Evolutionary conservation across 2,888 invertebrate species (phyloP), one percentile per base, ranked within the genome.

Genomic region (Dascillus cervinus): DNA sequence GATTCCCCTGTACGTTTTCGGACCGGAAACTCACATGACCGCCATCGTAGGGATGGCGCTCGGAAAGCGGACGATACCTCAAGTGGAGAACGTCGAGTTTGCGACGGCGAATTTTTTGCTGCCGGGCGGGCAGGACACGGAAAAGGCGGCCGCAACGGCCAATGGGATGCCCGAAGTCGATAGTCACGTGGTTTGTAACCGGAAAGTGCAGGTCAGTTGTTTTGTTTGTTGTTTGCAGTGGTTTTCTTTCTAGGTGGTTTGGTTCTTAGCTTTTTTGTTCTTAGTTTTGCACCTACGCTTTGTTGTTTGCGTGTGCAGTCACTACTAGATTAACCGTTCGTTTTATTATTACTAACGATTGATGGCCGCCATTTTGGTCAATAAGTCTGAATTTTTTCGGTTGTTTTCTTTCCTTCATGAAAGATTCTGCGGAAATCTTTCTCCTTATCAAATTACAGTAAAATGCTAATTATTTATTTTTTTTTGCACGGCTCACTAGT

Each of bases 11-110:
- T 81, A 84, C 63, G 97, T 98, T 26, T 98, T 96, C 61, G 98
- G 98, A 0, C 97, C 98, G 0, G 98, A 98, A 66, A 92, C 92
- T 3, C 96, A 96, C 67, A 98, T 99, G 98, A 98, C 98, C 0
- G 82, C 95, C n/a, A 96, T 98, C 53, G 96, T 96, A 42, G 92
- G 94, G 2, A 92, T 97, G 77, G 98, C 98, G 2, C 69, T 98
- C 32, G 96, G 96, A 10, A 89, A 87, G 50, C 69, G 82, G 21
- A 77, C 87, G 8, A 84, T 96, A 44, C 91, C 94, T 1, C 69
- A 45, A 64, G 74, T 49, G 63, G 73, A 47, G 63, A 68, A 46
- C 55, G 73, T 65, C 60, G 84, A 84, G 56, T 76, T 80, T 46
- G 83, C 89, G 1, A 92, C 92, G 0, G 91, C 91, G 1, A 91